A percentile compares a stretch with the other conserved stretches of the same genome.
Conservation (phyloP, 2,113 vertebrate genomes). For the Hucho hucho region DNA sequence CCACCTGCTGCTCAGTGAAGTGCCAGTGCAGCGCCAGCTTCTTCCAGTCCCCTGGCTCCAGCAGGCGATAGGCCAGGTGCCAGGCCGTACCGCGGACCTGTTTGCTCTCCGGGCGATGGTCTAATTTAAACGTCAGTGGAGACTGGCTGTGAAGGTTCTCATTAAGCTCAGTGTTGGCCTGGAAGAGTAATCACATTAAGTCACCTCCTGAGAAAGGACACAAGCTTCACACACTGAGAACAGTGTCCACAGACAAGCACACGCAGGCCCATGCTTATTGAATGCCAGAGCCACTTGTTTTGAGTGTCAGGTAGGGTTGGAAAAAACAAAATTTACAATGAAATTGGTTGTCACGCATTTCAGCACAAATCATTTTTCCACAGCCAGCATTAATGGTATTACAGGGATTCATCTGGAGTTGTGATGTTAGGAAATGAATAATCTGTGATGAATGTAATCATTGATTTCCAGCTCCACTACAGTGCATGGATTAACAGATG, state of each 20-base stretch:
- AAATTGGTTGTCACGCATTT: constrained; percentile 41
- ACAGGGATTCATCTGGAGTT: constrained; percentile 25
- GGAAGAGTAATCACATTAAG: constrained; percentile 71
- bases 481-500: constrained; percentile 6
- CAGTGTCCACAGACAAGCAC: neutral
- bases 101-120: constrained; percentile 82
- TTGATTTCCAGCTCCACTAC: constrained; percentile 28
- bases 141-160: constrained; percentile 57
- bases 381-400: constrained; percentile 34
- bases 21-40: constrained; percentile 79
- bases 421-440: constrained; percentile 33
- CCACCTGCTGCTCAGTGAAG: constrained; percentile 82
- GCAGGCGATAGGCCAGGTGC: constrained; percentile 79
- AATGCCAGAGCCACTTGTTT: constrained; percentile 37
- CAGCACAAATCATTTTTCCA: constrained; percentile 20
- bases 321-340: constrained; percentile 30
- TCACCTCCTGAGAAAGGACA: constrained; percentile 65
- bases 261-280: constrained; percentile 35
- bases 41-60: constrained; percentile 84
- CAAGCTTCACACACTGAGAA: constrained; percentile 4
- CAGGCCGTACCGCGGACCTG: constrained; percentile 77
- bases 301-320: constrained; percentile 26
- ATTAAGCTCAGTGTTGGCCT: constrained; percentile 66
- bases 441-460: constrained; percentile 41
- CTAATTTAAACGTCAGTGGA: constrained; percentile 84